These are phyloP conservation scores for Echeneis naucrates DNA, from an alignment of 2,797 vertebrate genomes.

Conservation along the genomic window DNA sequence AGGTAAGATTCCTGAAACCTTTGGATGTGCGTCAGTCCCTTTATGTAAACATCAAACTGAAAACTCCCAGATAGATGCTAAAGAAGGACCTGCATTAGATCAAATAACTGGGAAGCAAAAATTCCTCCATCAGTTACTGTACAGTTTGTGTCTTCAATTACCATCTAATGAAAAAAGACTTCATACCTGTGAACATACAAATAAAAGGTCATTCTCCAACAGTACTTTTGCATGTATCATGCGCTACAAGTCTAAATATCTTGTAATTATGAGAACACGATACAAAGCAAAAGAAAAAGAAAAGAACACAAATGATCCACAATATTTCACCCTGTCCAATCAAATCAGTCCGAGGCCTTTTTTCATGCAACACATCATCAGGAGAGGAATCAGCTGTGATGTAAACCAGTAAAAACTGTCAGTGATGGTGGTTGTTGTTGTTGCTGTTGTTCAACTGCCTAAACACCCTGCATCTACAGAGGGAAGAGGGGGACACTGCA, in stretches of 20 bases:
- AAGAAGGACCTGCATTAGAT: conserved; percentile 55
- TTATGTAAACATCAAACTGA: conserved; percentile 35
- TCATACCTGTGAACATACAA: conserved; percentile 49
- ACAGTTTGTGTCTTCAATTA: conserved; percentile 78
- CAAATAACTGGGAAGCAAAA: conserved; percentile 39
- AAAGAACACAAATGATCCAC: conserved; percentile 70
- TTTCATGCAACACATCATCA: conserved; percentile 76
- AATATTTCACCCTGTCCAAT: conserved; percentile 79
- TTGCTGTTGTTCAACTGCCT: conserved; percentile 62
- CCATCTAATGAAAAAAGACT: conserved; percentile 50
- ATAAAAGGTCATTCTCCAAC: conserved; percentile 57
- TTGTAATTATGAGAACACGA: conserved; percentile 66
- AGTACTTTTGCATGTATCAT: conserved; percentile 77
- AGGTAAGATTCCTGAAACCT: conserved; percentile 36
- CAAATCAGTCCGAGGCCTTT: conserved; percentile 72
- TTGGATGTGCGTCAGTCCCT: conserved; percentile 27
- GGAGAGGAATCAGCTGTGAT: conserved; percentile 59
- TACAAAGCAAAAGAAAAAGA: conserved; percentile 11
- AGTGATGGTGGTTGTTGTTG: conserved; percentile 33
- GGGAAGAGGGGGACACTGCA: conserved; percentile 81
- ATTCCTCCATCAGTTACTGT: conserved; percentile 51
- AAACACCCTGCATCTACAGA: conserved; percentile 76
- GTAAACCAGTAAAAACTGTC: conserved; percentile 59
- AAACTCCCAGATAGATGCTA: conserved; percentile 39
- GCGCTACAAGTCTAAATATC: conserved; percentile 78